phyloP scores from a whole-genome alignment of 1,140 invertebrate species.

The Carcinoscorpius rotundicauda region DNA sequence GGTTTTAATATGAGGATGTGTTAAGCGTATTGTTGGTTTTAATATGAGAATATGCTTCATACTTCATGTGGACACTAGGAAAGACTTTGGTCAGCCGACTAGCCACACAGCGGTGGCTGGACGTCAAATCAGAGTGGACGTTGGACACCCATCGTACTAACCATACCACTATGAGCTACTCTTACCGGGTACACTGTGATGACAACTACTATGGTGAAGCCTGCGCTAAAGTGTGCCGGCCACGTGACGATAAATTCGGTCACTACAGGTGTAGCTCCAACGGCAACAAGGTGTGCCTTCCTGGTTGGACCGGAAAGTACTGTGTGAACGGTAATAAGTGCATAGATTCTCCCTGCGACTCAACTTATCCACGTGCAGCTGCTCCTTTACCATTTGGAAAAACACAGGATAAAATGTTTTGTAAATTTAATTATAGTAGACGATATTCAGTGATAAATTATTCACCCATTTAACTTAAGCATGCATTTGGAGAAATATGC shows the following conservation, averaged over 20 bases:
- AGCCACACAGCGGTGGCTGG: constrained; percentile 66
- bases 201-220: constrained; percentile 83
- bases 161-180: constrained; percentile 57
- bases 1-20: too few relatives aligned
- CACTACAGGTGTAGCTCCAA: constrained; percentile 81
- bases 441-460: too few relatives aligned
- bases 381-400: too few relatives aligned
- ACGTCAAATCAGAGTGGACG: constrained; percentile 67
- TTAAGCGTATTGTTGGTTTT: too few relatives aligned
- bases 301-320: constrained; percentile 82
- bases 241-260: constrained; percentile 76
- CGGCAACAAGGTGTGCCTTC: constrained; percentile 76
- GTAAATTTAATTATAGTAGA: too few relatives aligned
- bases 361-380: too few relatives aligned
- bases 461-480: too few relatives aligned
- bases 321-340: constrained; percentile 78
- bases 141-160: constrained; percentile 43
- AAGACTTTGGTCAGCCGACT: constrained; percentile 36
- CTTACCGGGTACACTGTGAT: constrained; percentile 78
- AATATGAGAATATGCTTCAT: too few relatives aligned
- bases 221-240: constrained; percentile 75
- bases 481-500: too few relatives aligned
- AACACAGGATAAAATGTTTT: too few relatives aligned
- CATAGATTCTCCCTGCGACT: too few relatives aligned
- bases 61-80: neutral